phyloP scores from a whole-genome alignment of 1,140 invertebrate species.

The Sycophila sp. region DNA sequence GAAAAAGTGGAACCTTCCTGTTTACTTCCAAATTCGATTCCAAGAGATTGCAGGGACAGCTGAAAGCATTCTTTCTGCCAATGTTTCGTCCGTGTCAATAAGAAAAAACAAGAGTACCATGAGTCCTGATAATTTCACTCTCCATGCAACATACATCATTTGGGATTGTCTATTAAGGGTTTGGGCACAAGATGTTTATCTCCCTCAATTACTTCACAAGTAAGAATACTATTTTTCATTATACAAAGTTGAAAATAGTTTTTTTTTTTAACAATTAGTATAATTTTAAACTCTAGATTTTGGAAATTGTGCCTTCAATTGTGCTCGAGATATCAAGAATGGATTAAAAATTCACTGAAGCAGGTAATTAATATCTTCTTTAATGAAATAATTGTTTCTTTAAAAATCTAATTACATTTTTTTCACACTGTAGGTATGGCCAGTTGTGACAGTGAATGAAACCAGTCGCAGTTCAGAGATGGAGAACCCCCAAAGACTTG shows the following conservation, averaged over 20 bases:
- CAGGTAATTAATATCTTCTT: conserved; percentile 46
- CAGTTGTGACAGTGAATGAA: conserved; percentile 48
- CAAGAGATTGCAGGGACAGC: conserved; percentile 85
- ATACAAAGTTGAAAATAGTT: neutral
- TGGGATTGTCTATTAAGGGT: conserved; percentile 74
- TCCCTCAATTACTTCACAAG: conserved; percentile 75
- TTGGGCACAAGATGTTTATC: conserved; percentile 80
- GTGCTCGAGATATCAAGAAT: conserved; percentile 78
- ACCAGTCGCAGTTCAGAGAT: conserved; percentile 42
- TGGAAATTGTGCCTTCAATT: conserved; percentile 89
- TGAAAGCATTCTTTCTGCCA: conserved; percentile 70
- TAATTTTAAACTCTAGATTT: conserved; percentile 69
- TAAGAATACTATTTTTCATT: conserved; percentile 38
- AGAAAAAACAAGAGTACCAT: conserved; percentile 52
- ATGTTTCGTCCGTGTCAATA: conserved; percentile 52
- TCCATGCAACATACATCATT: conserved; percentile 66
- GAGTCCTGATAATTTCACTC: conserved; percentile 59
- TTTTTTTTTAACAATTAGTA: conserved; percentile 10
- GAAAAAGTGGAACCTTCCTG: conserved; percentile 90
- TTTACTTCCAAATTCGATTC: conserved; percentile 94
- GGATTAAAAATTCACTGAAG: conserved; percentile 68
- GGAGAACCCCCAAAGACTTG: conserved; percentile 50
- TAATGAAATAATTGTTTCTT: conserved; percentile 10
- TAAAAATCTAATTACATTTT: neutral
- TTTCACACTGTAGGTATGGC: conserved; percentile 49